Evolutionary conservation across 2,888 invertebrate species (phyloP).

Genomic region (Corbicula japonica): DNA sequence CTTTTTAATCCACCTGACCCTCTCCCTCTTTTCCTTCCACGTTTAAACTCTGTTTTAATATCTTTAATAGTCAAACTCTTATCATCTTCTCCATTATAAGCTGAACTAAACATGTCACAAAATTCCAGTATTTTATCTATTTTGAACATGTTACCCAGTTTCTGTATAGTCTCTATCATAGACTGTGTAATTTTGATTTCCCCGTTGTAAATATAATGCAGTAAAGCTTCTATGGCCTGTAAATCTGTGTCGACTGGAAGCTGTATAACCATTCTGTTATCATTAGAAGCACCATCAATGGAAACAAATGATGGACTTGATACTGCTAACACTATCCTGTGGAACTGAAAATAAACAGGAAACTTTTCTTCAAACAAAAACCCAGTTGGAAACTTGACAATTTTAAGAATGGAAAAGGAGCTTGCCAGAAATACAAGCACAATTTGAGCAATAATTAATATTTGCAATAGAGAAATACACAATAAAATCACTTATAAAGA

Average conservation of each 20-base stretch:
- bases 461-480: too few relatives aligned
- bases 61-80: background rate
- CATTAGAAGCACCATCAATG: background rate
- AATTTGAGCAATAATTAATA: too few relatives aligned
- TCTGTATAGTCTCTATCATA: constrained; percentile 13
- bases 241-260: constrained; percentile 28
- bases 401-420: too few relatives aligned
- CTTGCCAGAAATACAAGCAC: too few relatives aligned
- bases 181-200: background rate
- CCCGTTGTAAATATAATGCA: constrained; percentile 18
- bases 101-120: constrained; percentile 7
- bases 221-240: constrained; percentile 14
- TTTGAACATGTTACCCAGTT: constrained; percentile 23
- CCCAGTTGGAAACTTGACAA: too few relatives aligned
- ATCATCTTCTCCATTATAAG: background rate
- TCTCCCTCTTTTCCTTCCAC: too few relatives aligned
- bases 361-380: too few relatives aligned
- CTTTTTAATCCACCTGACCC: constrained; percentile 1
- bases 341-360: constrained; percentile 26
- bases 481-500: too few relatives aligned
- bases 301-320: constrained; percentile 5
- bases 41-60: background rate
- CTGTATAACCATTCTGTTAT: constrained; percentile 20
- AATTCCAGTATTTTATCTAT: constrained; percentile 18
- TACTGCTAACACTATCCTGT: constrained; percentile 27